phyloP scores from a whole-genome alignment of 64 coral and sea anemone species.

The Exaiptasia diaphana region DNA sequence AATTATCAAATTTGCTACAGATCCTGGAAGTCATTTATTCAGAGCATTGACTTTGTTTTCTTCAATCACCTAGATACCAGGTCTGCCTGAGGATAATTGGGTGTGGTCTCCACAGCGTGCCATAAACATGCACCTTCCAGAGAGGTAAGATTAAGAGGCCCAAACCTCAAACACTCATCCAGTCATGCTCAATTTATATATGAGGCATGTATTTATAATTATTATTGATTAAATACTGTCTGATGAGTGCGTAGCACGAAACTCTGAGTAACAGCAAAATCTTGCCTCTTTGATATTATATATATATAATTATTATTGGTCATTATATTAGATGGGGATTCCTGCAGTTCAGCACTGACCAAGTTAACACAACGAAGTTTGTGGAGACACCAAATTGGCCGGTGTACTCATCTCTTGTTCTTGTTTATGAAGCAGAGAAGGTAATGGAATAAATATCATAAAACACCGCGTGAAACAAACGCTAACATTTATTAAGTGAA shows the following conservation, averaged over 20 bases:
- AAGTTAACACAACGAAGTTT: slow-evolving; percentile 68
- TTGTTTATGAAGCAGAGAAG: slow-evolving; percentile 89
- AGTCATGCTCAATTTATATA: neutral
- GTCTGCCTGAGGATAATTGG: slow-evolving; percentile 85
- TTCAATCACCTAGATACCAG: slow-evolving; percentile 57
- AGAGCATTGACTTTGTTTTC: neutral
- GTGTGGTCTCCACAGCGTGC: slow-evolving; percentile 92
- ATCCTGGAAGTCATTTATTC: neutral
- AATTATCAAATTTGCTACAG: neutral
- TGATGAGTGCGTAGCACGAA: neutral
- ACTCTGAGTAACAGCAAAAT: no score
- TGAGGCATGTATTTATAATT: neutral
- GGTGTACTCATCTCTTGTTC: slow-evolving; percentile 62
- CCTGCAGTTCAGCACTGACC: slow-evolving; percentile 84
- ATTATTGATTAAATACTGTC: neutral
- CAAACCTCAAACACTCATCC: no score
- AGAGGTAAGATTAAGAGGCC: slow-evolving; percentile 35
- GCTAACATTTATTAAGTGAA: no score
- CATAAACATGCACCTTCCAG: slow-evolving; percentile 90
- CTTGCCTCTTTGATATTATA: no score
- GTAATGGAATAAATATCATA: neutral
- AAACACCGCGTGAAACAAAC: no score
- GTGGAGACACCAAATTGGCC: slow-evolving; percentile 70
- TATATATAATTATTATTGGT: no score
- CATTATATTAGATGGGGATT: slow-evolving; percentile 73